Conservation (phyloP, 2,113 vertebrate genomes). For the Crocuta crocuta region DNA sequence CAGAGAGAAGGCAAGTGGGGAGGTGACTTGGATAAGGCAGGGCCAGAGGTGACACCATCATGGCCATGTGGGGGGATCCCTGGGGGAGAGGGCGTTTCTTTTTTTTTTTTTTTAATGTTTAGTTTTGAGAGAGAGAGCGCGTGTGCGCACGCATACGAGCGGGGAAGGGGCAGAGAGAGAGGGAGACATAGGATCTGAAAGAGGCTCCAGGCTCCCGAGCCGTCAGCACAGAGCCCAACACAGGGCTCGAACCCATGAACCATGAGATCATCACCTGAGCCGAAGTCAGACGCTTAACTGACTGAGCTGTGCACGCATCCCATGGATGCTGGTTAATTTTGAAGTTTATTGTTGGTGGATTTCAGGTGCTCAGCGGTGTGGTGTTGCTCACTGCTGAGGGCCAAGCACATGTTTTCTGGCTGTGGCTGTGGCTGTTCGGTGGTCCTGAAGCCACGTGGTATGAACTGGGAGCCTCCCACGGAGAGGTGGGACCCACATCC, state of each 20-base stretch:
- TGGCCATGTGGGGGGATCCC: not conserved
- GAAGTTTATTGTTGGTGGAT: rapidly evolving
- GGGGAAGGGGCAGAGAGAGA: too few relatives aligned
- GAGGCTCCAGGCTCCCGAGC: too few relatives aligned
- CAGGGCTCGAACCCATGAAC: too few relatives aligned
- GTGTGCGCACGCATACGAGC: too few relatives aligned
- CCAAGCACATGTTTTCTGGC: not conserved
- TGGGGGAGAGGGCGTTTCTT: too few relatives aligned
- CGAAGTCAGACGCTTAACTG: too few relatives aligned
- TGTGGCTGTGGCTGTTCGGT: rapidly evolving
- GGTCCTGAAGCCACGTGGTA: rapidly evolving
- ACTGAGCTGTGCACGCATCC: too few relatives aligned
- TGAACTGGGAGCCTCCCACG: rapidly evolving
- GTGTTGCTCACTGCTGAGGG: not conserved
- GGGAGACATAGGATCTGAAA: too few relatives aligned
- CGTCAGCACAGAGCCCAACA: too few relatives aligned
- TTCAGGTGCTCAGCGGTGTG: not conserved
- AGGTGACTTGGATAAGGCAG: not conserved
- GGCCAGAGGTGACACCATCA: not conserved
- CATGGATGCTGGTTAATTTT: not conserved
- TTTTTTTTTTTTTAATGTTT: too few relatives aligned
- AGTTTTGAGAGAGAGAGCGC: too few relatives aligned
- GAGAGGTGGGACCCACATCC: not conserved
- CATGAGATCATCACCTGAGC: too few relatives aligned
- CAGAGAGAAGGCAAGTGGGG: not conserved